Evolutionary conservation across 2,113 vertebrate genomes (phyloP).

Genomic region (Scomber colias): DNA sequence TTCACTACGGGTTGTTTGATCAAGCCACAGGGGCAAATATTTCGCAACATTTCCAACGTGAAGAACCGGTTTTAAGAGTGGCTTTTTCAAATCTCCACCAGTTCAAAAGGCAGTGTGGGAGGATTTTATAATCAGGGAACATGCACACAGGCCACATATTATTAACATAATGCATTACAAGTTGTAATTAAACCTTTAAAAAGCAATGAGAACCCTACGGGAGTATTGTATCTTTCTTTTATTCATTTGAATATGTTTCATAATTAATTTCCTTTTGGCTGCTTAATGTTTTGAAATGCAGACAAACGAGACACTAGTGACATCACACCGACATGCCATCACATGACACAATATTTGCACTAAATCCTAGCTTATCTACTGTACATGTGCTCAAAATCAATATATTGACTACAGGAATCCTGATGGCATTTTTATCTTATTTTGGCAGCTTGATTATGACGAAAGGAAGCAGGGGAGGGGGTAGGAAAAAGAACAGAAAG

Average conservation of each 20-base stretch:
- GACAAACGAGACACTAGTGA: slow-evolving; percentile 19
- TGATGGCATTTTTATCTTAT: neutral
- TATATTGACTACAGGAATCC: neutral
- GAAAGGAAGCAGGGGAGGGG: neutral
- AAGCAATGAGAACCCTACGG: slow-evolving; percentile 28
- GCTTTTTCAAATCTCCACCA: slow-evolving; percentile 53
- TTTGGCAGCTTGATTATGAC: slow-evolving; percentile 6
- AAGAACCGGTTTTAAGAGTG: slow-evolving; percentile 41
- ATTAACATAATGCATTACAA: slow-evolving; percentile 70
- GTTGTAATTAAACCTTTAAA: slow-evolving; percentile 70
- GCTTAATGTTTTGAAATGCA: slow-evolving; percentile 41
- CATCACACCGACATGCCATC: neutral
- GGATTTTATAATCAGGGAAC: slow-evolving; percentile 65
- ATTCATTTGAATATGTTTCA: slow-evolving; percentile 50
- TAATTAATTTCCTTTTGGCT: slow-evolving; percentile 40
- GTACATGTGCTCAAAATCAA: neutral
- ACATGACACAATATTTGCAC: neutral
- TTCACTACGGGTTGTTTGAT: slow-evolving; percentile 67
- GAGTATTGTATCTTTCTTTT: slow-evolving; percentile 33
- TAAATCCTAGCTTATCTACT: neutral
- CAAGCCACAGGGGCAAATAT: slow-evolving; percentile 62
- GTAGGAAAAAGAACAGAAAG: no score
- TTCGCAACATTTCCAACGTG: slow-evolving; percentile 42
- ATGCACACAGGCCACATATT: slow-evolving; percentile 59
- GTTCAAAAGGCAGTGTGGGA: slow-evolving; percentile 75